Evolutionary conservation across 2,797 vertebrate species (phyloP), one percentile per base, ranked within the genome.

Genomic region (Anabas testudineus): DNA sequence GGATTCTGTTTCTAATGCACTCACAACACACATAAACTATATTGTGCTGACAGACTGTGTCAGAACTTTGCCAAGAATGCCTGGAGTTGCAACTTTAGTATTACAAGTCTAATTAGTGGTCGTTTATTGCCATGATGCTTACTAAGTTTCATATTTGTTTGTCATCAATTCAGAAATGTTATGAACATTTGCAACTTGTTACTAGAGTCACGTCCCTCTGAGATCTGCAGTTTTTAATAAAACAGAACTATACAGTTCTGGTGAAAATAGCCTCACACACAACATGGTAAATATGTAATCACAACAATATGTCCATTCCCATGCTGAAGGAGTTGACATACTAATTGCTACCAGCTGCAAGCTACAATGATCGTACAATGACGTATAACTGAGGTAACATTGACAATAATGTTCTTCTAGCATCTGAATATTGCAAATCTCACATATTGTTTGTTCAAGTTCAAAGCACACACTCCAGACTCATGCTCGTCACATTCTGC

Each of bases 211-310:
- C 12, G 14, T 61, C 62, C 32, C 36, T 36, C 26, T 28, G 24
- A 41, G 21, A 57, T 18, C n/a, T 30, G 28, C 60, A 57, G 28
- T 2, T 51, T 69, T 10, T 71, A 73, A 77, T 75, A 55, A 75
- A 59, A 74, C 51, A 71, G 57, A n/a, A n/a, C 76, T 59, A 16
- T 34, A 74, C 24, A 10, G 19, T 66, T 74, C 54, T 78, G 72
- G 57, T 66, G 57, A 71, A 70, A 81, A 62, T 57, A 48, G 58
- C 70, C 60, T 71, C 62, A 37, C 74, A 75, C 71, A 80, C 69
- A 87, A 81, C 58, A 81, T 34, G 14, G 65, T 58, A 79, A 86
- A 85, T 85, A 86, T 86, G 73, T 80, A 84, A 85, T 90, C 81
- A 70, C 70, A 71, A 74, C 81, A 80, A 82, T 72, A 74, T 68